Evolutionary conservation across 2,113 vertebrate genomes (phyloP).

Genomic region (Corythoichthys haematopterus): DNA sequence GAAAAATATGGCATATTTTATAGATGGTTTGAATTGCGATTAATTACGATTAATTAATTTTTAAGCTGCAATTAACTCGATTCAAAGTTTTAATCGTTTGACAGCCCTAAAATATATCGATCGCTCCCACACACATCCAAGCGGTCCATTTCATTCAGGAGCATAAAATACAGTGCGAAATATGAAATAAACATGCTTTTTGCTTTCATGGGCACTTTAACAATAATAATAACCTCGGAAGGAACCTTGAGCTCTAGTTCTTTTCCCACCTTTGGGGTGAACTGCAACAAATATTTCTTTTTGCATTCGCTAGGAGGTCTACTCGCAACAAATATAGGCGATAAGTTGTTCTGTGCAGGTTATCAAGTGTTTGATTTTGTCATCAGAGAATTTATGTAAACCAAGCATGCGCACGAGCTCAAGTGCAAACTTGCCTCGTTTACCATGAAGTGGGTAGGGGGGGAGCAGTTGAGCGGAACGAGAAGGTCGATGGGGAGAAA

Average conservation of each 20-base stretch:
- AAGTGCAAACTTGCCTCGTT: conserved; percentile 30
- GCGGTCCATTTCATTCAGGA: too few species aligned
- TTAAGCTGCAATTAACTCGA: too few species aligned
- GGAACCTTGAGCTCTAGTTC: not conserved
- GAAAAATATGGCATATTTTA: too few species aligned
- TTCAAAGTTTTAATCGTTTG: too few species aligned
- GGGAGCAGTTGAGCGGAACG: conserved; percentile 36
- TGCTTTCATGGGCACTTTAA: too few species aligned
- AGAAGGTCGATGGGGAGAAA: conserved; percentile 44
- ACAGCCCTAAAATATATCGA: too few species aligned
- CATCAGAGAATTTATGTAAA: conserved; percentile 48
- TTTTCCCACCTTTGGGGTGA: not conserved
- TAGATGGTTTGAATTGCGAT: too few species aligned
- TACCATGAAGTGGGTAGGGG: conserved; percentile 39
- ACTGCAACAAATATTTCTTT: not conserved
- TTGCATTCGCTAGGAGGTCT: conserved; percentile 17
- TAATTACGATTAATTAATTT: too few species aligned
- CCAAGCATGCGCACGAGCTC: conserved; percentile 2
- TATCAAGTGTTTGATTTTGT: conserved; percentile 44
- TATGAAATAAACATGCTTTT: too few species aligned
- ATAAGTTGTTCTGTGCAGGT: conserved; percentile 7
- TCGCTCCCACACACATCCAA: too few species aligned
- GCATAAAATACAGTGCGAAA: too few species aligned
- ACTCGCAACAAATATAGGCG: conserved; percentile 7
- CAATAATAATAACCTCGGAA: too few species aligned